phyloP scores from a whole-genome alignment of 2,888 invertebrate genomes.

The Agrochola circellaris region DNA sequence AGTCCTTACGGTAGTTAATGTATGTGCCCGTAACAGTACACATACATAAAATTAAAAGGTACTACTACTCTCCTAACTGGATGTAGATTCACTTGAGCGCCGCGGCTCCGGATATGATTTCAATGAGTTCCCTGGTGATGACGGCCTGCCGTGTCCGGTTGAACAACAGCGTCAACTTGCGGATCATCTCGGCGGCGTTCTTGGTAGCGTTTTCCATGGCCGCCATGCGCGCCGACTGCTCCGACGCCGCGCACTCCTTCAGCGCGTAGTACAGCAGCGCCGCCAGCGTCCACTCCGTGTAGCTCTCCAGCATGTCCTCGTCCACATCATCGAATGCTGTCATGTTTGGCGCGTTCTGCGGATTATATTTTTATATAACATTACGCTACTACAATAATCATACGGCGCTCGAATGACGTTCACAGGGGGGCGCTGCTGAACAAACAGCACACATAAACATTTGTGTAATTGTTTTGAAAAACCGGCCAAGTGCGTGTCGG shows the following conservation, averaged over 20 bases:
- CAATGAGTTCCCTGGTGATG: slow-evolving; percentile 96
- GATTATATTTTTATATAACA: background rate
- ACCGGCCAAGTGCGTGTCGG: no score
- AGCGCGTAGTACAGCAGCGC: slow-evolving; percentile 93
- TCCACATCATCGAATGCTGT: slow-evolving; percentile 93
- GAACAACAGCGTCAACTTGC: slow-evolving; percentile 93
- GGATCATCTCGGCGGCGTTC: slow-evolving; percentile 95
- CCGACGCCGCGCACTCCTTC: slow-evolving; percentile 94
- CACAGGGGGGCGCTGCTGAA: no score
- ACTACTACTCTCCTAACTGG: background rate
- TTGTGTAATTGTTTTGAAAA: background rate
- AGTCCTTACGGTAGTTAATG: background rate
- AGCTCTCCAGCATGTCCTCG: slow-evolving; percentile 92
- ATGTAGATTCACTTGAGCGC: slow-evolving; percentile 89
- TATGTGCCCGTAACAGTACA: no score
- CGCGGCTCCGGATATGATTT: slow-evolving; percentile 97
- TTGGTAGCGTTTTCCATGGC: slow-evolving; percentile 96
- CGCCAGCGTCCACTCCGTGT: slow-evolving; percentile 94
- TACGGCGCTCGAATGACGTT: background rate
- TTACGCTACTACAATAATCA: no score
- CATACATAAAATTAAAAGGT: background rate
- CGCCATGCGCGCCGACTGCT: slow-evolving; percentile 95
- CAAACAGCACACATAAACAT: no score
- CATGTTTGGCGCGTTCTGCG: slow-evolving; percentile 91
- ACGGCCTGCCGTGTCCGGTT: slow-evolving; percentile 95